A percentile compares a stretch with the other conserved stretches of the same genome.
Conservation (phyloP, 2,888 invertebrate genomes). For the Cosmopolites sordidus region DNA sequence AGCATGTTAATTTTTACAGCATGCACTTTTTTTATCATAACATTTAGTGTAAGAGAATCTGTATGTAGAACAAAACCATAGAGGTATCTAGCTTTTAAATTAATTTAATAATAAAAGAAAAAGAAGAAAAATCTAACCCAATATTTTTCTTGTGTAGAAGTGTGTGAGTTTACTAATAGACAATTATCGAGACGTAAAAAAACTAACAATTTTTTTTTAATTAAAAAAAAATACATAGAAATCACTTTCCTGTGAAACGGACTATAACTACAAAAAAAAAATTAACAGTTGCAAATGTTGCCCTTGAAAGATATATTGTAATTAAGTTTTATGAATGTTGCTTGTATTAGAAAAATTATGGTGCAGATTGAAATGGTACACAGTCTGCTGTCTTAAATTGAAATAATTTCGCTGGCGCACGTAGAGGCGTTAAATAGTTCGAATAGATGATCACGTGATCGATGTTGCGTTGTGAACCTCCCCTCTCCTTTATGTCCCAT, state of each 20-base stretch:
- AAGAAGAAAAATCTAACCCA: constrained; percentile 16
- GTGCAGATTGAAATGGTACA: constrained; percentile 20
- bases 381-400: constrained; percentile 19
- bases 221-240: constrained; percentile 13
- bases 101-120: constrained; percentile 18
- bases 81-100: constrained; percentile 10
- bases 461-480: not conserved
- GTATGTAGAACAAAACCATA: constrained; percentile 19
- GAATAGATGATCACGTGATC: constrained; percentile 10
- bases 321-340: not conserved
- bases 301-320: constrained; percentile 18
- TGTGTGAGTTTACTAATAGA: constrained; percentile 16
- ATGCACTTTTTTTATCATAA: constrained; percentile 21
- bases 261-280: constrained; percentile 15
- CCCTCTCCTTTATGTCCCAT: too few species aligned
- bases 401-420: constrained; percentile 15
- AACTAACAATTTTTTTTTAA: constrained; percentile 12
- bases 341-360: not conserved
- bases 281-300: constrained; percentile 6
- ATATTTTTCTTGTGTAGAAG: constrained; percentile 18
- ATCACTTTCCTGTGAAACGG: constrained; percentile 18
- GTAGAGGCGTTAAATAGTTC: constrained; percentile 3
- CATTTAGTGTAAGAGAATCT: constrained; percentile 15
- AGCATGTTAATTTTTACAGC: constrained; percentile 22
- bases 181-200: not conserved